A percentile compares a stretch with the other conserved stretches of the same genome.
phyloP scores from a whole-genome alignment of 2,113 vertebrate species.

The Micromys minutus region DNA sequence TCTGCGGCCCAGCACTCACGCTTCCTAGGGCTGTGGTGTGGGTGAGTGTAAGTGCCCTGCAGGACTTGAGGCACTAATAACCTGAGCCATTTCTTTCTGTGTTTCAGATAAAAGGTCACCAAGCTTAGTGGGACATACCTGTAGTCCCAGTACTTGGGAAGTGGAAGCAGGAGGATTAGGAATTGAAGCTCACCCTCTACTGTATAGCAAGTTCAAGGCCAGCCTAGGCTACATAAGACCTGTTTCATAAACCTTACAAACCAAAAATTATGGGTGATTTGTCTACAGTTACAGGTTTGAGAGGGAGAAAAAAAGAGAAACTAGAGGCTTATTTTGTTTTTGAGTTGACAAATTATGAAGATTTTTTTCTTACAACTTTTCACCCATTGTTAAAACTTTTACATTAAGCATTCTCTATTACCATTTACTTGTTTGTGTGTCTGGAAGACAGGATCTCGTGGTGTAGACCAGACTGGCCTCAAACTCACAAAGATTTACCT shows the following conservation, averaged over 20 bases:
- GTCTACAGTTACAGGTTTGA: neutral
- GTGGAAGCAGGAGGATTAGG: neutral
- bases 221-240: neutral
- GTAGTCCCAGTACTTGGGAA: neutral
- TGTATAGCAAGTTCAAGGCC: too few relatives aligned
- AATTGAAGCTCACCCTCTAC: neutral
- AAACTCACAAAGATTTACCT: neutral
- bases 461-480: neutral
- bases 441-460: neutral
- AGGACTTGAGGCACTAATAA: neutral
- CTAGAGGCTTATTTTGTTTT: neutral
- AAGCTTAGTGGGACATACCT: neutral
- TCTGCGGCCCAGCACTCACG: neutral
- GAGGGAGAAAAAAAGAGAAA: neutral
- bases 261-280: neutral
- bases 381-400: neutral
- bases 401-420: too few relatives aligned
- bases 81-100: neutral
- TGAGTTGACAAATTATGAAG: neutral
- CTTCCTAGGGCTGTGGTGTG: accelerated
- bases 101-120: neutral
- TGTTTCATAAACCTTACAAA: neutral
- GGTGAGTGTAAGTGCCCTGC: neutral
- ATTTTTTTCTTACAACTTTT: neutral
- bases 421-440: neutral